Base-by-base conservation (phyloP, 2,888 invertebrate genomes). In the Acholoe squamosa region DNA sequence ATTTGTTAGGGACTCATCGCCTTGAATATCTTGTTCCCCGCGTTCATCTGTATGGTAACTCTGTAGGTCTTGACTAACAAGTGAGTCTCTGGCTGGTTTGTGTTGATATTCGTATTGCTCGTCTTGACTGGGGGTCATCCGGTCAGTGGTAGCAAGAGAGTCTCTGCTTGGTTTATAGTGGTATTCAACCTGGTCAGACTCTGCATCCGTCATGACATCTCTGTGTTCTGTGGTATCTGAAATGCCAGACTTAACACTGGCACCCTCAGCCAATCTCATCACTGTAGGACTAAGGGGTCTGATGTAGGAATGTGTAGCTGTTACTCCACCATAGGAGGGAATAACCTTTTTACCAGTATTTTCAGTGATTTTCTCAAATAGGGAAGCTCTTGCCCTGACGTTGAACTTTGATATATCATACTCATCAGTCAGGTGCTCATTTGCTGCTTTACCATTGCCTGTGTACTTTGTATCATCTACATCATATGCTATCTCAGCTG, bases 391-490 rank as follows among this genome's bases (percentile, higher is more conserved):
- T 84, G 84, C 84, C 43, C 22, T 84, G 43, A 84, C 84, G 22
- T 43, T 84, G 19, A 84, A 0, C 1, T 3, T 19, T n/a, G 84
- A 84, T n/a, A 33, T 84, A 43, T 84, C 43, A 25, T 84, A 84
- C 43, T 34, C 84, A 7, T 84, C 84, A 7, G 43, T 84, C n/a
- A 84, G 84, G 43, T 84, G 84, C 34, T 84, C 84, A 84, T 84
- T 84, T 31, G 84, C 84, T 51, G 10, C 3, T 16, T n/a, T 43
- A n/a, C 0, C 3, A 33, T 51, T 51, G 16, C 28, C 84, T 84
- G 34, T 51, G 25, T 84, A 84, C 19, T 33, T 10, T 34, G 14
- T 25, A 33, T 84, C 84, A 22, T 84, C 43, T 19, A 84, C 51
- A 25, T 51, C 51, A 51, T 84, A 84, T 33, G 19, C 14, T 51